These are phyloP conservation scores for Gymnothorax javanicus DNA, from an alignment of 2,797 vertebrate genomes.

Conservation along the genomic window DNA sequence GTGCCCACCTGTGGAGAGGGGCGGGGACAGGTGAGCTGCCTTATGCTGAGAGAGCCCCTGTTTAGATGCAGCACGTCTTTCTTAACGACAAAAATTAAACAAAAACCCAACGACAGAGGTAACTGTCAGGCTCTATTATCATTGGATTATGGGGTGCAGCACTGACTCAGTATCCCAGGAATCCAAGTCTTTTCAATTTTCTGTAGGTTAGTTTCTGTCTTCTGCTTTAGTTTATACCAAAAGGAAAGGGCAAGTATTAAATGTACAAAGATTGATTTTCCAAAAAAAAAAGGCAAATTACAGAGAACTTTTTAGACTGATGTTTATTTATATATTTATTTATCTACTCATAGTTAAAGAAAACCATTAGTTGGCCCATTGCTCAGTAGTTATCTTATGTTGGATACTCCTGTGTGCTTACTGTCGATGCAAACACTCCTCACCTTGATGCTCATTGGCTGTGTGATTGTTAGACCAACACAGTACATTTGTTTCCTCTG, in stretches of 20 bases:
- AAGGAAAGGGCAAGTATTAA: too few species aligned
- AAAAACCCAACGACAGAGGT: not conserved
- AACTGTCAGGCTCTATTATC: not conserved
- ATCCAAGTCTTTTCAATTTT: too few species aligned
- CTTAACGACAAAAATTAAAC: not conserved
- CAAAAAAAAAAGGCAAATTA: too few species aligned
- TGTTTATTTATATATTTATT: too few species aligned
- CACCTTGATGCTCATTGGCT: not conserved
- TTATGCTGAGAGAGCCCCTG: too few species aligned
- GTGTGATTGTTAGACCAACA: not conserved
- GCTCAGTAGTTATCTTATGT: not conserved
- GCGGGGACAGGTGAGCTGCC: not conserved
- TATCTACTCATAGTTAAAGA: too few species aligned
- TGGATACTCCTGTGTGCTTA: not conserved
- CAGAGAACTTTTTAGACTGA: too few species aligned
- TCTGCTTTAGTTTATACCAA: too few species aligned
- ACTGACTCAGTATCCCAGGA: too few species aligned
- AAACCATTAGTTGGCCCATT: not conserved
- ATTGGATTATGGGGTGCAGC: not conserved
- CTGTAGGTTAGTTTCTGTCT: too few species aligned
- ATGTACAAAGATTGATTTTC: too few species aligned
- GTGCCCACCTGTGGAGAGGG: slow-evolving; percentile 77
- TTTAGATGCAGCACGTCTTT: too few species aligned
- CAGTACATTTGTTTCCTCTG: not conserved
- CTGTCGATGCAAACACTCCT: not conserved